phyloP scores from a whole-genome alignment of 2,888 invertebrate genomes.

The Steinernema hermaphroditum region DNA sequence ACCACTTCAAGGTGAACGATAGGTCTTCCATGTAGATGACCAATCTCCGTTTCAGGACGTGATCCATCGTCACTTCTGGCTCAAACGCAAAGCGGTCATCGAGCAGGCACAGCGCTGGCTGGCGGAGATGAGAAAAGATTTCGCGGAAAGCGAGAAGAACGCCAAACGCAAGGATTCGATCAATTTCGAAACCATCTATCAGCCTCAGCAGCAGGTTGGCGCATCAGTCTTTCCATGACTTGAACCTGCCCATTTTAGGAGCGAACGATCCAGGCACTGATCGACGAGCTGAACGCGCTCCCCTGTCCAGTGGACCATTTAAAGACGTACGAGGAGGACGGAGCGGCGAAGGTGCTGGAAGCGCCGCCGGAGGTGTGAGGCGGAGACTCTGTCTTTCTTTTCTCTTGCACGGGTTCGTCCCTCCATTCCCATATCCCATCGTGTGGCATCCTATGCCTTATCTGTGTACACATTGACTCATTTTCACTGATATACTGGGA shows the following conservation, averaged over 20 bases:
- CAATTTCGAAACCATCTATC: slow-evolving; percentile 17
- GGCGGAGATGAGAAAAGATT: slow-evolving; percentile 32
- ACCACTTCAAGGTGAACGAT: slow-evolving; percentile 53
- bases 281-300: slow-evolving; percentile 19
- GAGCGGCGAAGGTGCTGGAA: background rate
- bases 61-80: slow-evolving; percentile 89
- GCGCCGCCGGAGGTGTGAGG: slow-evolving; percentile 6
- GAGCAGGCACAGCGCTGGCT: slow-evolving; percentile 72
- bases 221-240: no score
- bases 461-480: background rate
- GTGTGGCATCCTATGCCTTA: background rate
- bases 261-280: slow-evolving; percentile 6
- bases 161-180: slow-evolving; percentile 3
- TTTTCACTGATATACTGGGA: background rate
- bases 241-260: background rate
- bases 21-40: background rate
- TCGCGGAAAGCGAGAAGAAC: slow-evolving; percentile 20
- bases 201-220: slow-evolving; percentile 15
- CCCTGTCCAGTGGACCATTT: background rate
- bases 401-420: slow-evolving; percentile 20
- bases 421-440: slow-evolving; percentile 13
- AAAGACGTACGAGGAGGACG: background rate
- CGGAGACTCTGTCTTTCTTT: background rate
- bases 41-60: slow-evolving; percentile 73
- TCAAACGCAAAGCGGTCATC: slow-evolving; percentile 86